phyloP scores from a whole-genome alignment of 1,140 invertebrate genomes.

The Trachymyrmex septentrionalis region DNA sequence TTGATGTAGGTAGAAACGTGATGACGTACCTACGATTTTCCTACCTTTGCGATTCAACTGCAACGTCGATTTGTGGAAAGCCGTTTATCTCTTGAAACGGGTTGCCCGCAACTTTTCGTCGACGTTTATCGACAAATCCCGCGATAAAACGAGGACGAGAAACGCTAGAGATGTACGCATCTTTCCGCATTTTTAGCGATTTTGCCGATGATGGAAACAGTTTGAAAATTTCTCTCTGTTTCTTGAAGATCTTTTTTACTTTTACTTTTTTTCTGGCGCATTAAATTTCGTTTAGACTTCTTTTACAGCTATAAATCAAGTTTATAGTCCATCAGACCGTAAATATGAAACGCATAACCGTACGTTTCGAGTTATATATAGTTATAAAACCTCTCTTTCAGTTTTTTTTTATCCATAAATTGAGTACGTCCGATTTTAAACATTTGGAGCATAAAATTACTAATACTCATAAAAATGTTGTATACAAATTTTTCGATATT shows the following conservation, averaged over 20 bases:
- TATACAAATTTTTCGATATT: neutral
- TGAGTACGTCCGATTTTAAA: slow-evolving; percentile 9
- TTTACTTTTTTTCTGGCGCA: slow-evolving; percentile 4
- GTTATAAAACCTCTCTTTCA: slow-evolving; percentile 23
- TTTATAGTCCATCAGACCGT: slow-evolving; percentile 42
- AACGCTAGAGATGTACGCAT: slow-evolving; percentile 36
- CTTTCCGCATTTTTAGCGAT: slow-evolving; percentile 51
- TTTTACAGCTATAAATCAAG: slow-evolving; percentile 41
- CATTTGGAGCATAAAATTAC: slow-evolving; percentile 4
- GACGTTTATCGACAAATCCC: slow-evolving; percentile 63
- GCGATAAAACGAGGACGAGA: slow-evolving; percentile 42
- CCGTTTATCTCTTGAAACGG: slow-evolving; percentile 60
- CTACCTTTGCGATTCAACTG: slow-evolving; percentile 58
- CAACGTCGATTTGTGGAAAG: slow-evolving; percentile 59
- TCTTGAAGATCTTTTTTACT: slow-evolving; percentile 33
- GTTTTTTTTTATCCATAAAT: slow-evolving; percentile 13
- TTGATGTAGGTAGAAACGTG: slow-evolving; percentile 56
- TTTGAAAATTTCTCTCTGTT: slow-evolving; percentile 42
- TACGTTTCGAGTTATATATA: slow-evolving; percentile 2
- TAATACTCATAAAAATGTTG: neutral
- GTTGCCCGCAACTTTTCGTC: slow-evolving; percentile 58
- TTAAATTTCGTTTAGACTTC: slow-evolving; percentile 42
- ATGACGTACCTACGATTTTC: slow-evolving; percentile 62
- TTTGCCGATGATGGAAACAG: slow-evolving; percentile 42
- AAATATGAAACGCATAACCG: slow-evolving; percentile 27